Evolutionary conservation across 2,113 vertebrate genomes (phyloP).

Genomic region (Nicator chloris): DNA sequence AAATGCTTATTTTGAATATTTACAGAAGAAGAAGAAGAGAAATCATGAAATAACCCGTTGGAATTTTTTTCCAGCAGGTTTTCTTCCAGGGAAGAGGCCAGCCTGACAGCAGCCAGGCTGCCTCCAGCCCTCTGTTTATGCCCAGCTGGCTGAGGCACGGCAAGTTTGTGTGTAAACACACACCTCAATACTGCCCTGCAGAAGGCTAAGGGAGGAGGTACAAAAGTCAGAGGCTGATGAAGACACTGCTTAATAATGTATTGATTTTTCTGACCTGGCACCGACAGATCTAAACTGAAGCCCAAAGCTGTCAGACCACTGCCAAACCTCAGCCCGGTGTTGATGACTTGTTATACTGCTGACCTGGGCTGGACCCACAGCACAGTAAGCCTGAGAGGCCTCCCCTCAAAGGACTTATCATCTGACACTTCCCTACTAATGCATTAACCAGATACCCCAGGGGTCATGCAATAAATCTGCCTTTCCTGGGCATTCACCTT

Average conservation of each 20-base stretch:
- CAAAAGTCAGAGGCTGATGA: neutral
- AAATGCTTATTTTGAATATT: neutral
- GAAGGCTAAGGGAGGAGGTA: neutral
- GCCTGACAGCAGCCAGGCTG: neutral
- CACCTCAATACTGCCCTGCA: neutral
- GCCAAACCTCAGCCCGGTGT: neutral
- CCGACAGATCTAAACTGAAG: neutral
- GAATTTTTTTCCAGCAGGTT: neutral
- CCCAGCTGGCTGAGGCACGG: neutral
- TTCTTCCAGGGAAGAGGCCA: neutral
- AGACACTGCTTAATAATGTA: neutral
- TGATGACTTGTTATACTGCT: neutral
- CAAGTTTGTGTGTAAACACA: neutral
- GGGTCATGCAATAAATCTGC: neutral
- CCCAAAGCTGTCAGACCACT: neutral
- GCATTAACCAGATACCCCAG: neutral
- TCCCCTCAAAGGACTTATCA: neutral
- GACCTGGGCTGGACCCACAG: neutral
- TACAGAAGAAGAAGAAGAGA: neutral
- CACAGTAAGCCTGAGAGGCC: neutral
- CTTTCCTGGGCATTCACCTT: neutral
- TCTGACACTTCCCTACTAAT: neutral
- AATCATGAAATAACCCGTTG: neutral
- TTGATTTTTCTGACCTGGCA: neutral
- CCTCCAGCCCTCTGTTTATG: neutral